Percentiles rank a stretch among this genome's conserved stretches.
These are phyloP conservation scores for Priocnemis perturbator DNA, from an alignment of 2,888 invertebrate species.

Conservation along the genomic window DNA sequence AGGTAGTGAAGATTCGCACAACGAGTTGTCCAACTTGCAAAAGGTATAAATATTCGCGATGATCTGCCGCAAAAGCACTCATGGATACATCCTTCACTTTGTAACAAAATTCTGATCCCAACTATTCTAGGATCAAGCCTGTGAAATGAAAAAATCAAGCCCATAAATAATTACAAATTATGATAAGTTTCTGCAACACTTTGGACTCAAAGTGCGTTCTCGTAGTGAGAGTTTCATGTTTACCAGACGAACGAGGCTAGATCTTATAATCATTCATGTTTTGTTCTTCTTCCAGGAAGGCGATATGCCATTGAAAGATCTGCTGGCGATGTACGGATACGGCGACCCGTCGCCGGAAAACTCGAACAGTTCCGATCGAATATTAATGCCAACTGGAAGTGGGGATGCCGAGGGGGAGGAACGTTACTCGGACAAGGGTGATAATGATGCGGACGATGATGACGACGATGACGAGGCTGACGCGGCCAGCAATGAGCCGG, in stretches of 20 bases:
- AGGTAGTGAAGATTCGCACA: slow-evolving; percentile 90
- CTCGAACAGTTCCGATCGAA: slow-evolving; percentile 69
- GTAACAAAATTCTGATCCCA: slow-evolving; percentile 60
- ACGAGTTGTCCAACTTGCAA: slow-evolving; percentile 92
- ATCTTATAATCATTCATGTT: slow-evolving; percentile 46
- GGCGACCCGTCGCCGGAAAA: slow-evolving; percentile 74
- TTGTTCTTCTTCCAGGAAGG: slow-evolving; percentile 81
- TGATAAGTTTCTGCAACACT: slow-evolving; percentile 61
- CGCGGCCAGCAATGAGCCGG: slow-evolving; percentile 61
- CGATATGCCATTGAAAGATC: slow-evolving; percentile 96
- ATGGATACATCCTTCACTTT: slow-evolving; percentile 45
- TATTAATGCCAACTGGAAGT: slow-evolving; percentile 60
- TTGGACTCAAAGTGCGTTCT: slow-evolving; percentile 62
- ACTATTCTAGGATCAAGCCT: slow-evolving; percentile 61
- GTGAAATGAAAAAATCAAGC: slow-evolving; percentile 61
- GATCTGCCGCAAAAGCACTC: slow-evolving; percentile 30
- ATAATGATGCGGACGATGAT: slow-evolving; percentile 70
- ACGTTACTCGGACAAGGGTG: slow-evolving; percentile 62
- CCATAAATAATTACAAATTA: slow-evolving; percentile 61
- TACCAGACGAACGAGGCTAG: slow-evolving; percentile 37
- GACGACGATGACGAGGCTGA: slow-evolving; percentile 71
- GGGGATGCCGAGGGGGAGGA: slow-evolving; percentile 66
- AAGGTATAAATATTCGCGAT: slow-evolving; percentile 76
- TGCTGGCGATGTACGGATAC: slow-evolving; percentile 93
- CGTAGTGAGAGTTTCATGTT: slow-evolving; percentile 59